Percentiles rank a stretch among this genome's conserved stretches.
Evolutionary conservation across 2,797 vertebrate genomes (phyloP).

Genomic region (Alauda arvensis): DNA sequence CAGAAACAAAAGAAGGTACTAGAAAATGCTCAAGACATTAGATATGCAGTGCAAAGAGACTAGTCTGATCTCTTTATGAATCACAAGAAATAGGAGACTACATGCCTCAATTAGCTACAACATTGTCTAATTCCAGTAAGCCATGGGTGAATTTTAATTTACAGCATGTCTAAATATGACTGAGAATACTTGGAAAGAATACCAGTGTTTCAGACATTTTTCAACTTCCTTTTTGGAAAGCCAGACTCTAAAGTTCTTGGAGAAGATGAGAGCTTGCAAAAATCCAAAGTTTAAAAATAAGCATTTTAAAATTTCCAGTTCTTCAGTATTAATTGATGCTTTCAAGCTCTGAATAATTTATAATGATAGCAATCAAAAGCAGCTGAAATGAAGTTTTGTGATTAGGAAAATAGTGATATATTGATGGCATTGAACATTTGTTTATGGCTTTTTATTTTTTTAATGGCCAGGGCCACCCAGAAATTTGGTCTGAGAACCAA

Average conservation of each 20-base stretch:
- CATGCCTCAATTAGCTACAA: background rate
- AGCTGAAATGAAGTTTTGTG: background rate
- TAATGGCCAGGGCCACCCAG: background rate
- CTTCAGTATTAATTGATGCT: background rate
- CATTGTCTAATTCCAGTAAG: background rate
- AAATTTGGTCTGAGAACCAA: background rate
- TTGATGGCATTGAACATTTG: background rate
- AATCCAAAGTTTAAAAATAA: background rate
- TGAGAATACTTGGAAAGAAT: background rate
- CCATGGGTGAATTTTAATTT: background rate
- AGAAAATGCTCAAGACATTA: background rate
- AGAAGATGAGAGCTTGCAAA: background rate
- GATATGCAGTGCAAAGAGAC: background rate
- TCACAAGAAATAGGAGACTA: background rate
- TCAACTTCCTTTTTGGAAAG: background rate
- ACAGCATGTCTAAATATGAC: background rate
- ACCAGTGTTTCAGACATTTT: background rate
- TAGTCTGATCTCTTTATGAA: background rate
- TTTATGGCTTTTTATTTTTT: background rate
- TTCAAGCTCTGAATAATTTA: slow-evolving; percentile 5
- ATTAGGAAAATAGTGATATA: background rate
- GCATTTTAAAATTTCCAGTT: background rate
- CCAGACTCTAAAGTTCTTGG: background rate
- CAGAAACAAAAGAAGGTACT: background rate
- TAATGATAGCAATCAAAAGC: background rate